Evolutionary conservation across 2,888 invertebrate species (phyloP), one percentile per base, ranked within the genome.

Genomic region (Linnaemya tessellans): DNA sequence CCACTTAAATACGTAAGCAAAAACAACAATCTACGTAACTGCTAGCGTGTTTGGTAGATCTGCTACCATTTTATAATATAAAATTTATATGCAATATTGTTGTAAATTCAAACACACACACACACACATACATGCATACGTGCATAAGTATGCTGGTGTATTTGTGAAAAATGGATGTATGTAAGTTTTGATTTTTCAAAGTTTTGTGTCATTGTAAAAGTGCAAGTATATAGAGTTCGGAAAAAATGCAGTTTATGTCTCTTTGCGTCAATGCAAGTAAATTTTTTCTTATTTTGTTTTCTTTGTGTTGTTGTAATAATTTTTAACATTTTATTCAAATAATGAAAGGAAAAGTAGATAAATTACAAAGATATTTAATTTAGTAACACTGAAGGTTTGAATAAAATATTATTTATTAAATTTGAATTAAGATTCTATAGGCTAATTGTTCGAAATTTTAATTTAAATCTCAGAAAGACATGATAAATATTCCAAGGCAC

Each of bases 1-100:
- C 84, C 84, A 84, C 81, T 82, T 86, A 78, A 83, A 82, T 68
- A 81, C 73, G 78, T 81, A 81, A 80, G 67, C 80, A 73, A 58
- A 62, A 68, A 67, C 77, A 80, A 65, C 68, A 77, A 75, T 49
- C 58, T 51, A 79, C 68, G 58, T 78, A 80, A 60, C 51, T 79
- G 78, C 41, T 54, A 58, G 82, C 64, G 70, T 77, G 75, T 81
- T 75, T 70, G 38, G 41, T 58, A 51, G 54, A 62, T 83, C 62
- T 78, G 65, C 65, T 73, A 65, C 67, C 51, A 67, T 58, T 71
- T 78, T 71, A n/a, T n/a, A n/a, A n/a, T n/a, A n/a, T n/a, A n/a
- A n/a, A n/a, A n/a, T n/a, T n/a, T n/a, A 62, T 70, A 8, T 68
- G 60, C 51, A 51, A 70, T 38, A 64, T 54, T 60, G 43, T 71